Percentiles rank a stretch among this genome's conserved stretches.
Evolutionary conservation across 2,888 invertebrate species (phyloP).

Genomic region (Opisthograptis luteolata): DNA sequence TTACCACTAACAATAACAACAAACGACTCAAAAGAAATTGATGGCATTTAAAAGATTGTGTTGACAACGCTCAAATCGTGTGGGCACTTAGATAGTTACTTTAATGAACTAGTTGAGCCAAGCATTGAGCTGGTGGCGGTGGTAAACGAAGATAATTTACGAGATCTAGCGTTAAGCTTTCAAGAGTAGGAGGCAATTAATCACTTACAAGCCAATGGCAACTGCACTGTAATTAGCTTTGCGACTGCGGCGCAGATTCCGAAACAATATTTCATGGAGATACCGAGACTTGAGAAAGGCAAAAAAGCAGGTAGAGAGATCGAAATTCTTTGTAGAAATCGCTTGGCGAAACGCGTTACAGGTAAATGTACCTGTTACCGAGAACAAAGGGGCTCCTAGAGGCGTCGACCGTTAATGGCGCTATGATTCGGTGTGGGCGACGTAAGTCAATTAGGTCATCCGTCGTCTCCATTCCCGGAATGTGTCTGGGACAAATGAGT

Average conservation of each 20-base stretch:
- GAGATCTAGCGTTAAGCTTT: conserved; percentile 56
- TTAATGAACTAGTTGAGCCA: conserved; percentile 45
- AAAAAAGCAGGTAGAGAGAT: conserved; percentile 63
- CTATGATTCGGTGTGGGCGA: conserved; percentile 80
- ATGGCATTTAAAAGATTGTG: conserved; percentile 21
- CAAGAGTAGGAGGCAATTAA: conserved; percentile 60
- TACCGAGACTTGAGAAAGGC: conserved; percentile 48
- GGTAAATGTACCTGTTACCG: conserved; percentile 75
- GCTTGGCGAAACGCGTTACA: conserved; percentile 63
- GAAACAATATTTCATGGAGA: conserved; percentile 61
- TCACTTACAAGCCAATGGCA: conserved; percentile 64
- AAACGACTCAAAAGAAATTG: conserved; percentile 33
- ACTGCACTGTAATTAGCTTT: conserved; percentile 62
- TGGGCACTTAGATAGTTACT: conserved; percentile 45
- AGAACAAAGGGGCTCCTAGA: conserved; percentile 79
- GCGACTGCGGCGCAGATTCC: conserved; percentile 48
- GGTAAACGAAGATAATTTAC: conserved; percentile 58
- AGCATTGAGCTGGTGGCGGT: conserved; percentile 51
- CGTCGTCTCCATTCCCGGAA: conserved; percentile 82
- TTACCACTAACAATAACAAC: conserved; percentile 19
- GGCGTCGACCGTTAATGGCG: conserved; percentile 73
- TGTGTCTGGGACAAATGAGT: conserved; percentile 79
- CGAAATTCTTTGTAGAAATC: conserved; percentile 48
- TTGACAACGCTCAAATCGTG: conserved; percentile 41
- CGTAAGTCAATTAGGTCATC: conserved; percentile 82